Base-by-base conservation (phyloP, 2,888 invertebrate genomes). In the Thyatira batis region DNA sequence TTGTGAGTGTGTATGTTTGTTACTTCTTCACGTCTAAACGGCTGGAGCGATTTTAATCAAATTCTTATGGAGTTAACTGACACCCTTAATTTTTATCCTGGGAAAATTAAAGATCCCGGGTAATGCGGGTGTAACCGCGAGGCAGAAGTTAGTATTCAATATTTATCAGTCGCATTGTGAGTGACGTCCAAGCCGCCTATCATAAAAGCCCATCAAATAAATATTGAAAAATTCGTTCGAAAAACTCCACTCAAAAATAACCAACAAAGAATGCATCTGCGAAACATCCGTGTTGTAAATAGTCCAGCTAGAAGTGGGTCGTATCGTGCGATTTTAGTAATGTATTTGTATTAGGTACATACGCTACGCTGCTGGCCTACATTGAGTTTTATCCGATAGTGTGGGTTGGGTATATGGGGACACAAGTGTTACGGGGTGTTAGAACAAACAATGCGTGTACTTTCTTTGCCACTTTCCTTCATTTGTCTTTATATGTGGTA, bases 221-320 rank as follows among this genome's bases (percentile, higher is more conserved):
- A 13, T 39, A 39, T 33, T 3, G 4, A 39, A 17, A 55, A 65
- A 66, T 61, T 64, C 60, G 62, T 33, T 56, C 49, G 13, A 11
- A 43, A 51, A 45, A 49, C 50, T 48, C 39, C 21, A 27, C 43
- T 51, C 53, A 53, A 51, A 55, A 53, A 44, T 49, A 50, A 58
- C 53, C 59, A 60, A 66, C 63, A 69, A 76, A 73, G 73, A 78
- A 73, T 82, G 85, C 84, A 84, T 81, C 78, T 76, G 73, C 68
- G 61, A 73, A 78, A 73, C 78, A 76, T 82, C 74, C 68, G 69
- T 45, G 54, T 64, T 61, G 43, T 69, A 74, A 81, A 77, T 76
- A 75, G 75, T 71, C 57, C 68, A 58, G 62, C 54, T 63, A 62
- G 63, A 76, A 78, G 65, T 87, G 59, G 85, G 80, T 73, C 82